Conservation (phyloP, 2,113 vertebrate species). For the Alethe castanea region DNA sequence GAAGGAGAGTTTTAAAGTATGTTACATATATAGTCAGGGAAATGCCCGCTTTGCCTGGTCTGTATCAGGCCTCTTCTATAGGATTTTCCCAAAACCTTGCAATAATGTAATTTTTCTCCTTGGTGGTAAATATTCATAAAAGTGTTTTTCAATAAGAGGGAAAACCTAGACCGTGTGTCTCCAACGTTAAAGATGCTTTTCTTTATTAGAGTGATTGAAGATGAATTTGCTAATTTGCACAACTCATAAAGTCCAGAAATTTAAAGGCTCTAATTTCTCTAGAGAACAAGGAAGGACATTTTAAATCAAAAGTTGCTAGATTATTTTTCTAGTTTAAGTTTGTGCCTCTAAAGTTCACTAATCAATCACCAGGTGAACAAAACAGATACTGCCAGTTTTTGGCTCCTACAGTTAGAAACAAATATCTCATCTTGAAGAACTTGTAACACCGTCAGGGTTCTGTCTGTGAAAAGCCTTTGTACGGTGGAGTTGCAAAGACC, state of each 20-base stretch:
- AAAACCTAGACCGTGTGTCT: background rate
- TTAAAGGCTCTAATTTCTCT: background rate
- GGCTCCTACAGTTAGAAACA: background rate
- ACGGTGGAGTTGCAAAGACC: background rate
- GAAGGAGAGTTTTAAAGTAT: background rate
- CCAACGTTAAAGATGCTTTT: background rate
- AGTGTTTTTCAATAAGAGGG: background rate
- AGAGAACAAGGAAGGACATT: background rate
- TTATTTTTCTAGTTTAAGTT: background rate
- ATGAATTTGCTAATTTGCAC: background rate
- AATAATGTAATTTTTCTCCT: background rate
- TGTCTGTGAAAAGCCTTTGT: background rate
- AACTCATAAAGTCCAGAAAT: background rate
- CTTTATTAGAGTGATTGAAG: background rate
- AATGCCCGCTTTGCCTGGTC: background rate
- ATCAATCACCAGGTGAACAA: background rate
- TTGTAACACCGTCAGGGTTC: rapidly evolving
- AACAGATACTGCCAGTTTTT: background rate
- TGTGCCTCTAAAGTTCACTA: background rate
- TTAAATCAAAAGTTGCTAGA: background rate
- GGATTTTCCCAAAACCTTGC: background rate
- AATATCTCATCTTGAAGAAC: background rate
- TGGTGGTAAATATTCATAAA: background rate
- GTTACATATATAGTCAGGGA: background rate
- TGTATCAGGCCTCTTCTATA: background rate